These are phyloP conservation scores for Caenorhabditis remanei DNA, from an alignment of 1,140 invertebrate species.

Conservation along the genomic window DNA sequence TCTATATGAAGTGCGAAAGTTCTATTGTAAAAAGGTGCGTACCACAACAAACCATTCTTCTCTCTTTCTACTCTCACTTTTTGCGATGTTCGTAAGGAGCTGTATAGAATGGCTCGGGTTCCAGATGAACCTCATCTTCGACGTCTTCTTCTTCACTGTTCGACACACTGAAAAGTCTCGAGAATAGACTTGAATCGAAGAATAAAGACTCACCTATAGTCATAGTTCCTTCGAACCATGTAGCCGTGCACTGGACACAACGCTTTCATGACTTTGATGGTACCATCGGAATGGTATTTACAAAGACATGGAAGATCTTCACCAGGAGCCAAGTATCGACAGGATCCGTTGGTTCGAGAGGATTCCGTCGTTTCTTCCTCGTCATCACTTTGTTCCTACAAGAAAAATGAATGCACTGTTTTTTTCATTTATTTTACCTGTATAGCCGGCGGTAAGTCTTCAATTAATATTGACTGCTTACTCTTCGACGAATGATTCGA, in stretches of 20 bases:
- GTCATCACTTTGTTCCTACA: conserved; percentile 63
- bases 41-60: conserved; percentile 49
- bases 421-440: not conserved
- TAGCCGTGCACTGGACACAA: conserved; percentile 77
- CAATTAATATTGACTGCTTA: conserved; percentile 61
- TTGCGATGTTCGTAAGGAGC: conserved; percentile 40
- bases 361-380: conserved; percentile 57
- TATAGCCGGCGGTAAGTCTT: conserved; percentile 46
- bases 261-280: conserved; percentile 75
- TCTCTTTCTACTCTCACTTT: conserved; percentile 24
- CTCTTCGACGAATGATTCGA: conserved; percentile 60
- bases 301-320: conserved; percentile 76
- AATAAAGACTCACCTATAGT: conserved; percentile 46
- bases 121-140: conserved; percentile 64
- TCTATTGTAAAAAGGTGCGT: not conserved
- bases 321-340: conserved; percentile 73
- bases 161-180: conserved; percentile 68
- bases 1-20: too few relatives aligned
- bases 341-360: conserved; percentile 53
- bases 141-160: conserved; percentile 66
- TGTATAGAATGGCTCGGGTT: conserved; percentile 59
- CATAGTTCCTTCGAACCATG: conserved; percentile 65
- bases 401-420: not conserved
- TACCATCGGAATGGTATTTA: conserved; percentile 71
- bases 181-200: not conserved